Conservation (phyloP, 2,797 vertebrate genomes). For the Heteromormyrus szaboi region DNA sequence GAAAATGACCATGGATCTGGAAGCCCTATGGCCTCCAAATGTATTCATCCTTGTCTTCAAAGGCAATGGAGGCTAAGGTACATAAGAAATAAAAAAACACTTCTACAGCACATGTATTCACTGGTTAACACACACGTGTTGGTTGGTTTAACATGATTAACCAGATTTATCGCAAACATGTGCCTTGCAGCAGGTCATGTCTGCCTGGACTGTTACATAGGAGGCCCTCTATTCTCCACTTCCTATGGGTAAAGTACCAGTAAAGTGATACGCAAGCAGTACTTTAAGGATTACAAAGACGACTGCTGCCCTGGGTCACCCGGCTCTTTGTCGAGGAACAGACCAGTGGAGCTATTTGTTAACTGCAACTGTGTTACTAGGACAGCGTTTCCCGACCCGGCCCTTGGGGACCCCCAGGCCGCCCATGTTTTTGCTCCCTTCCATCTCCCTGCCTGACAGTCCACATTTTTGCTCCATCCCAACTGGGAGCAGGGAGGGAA, state of each 20-base stretch:
- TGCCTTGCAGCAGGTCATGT: background rate
- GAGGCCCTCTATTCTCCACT: background rate
- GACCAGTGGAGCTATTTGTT: background rate
- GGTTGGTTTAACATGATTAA: background rate
- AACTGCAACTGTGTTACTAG: constrained; percentile 1
- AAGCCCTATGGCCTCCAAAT: background rate
- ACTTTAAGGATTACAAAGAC: background rate
- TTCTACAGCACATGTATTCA: background rate
- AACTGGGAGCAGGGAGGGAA: background rate
- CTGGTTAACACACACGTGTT: background rate
- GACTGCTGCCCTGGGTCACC: background rate
- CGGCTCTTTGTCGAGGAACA: background rate
- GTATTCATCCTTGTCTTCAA: background rate
- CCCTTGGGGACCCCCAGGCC: background rate
- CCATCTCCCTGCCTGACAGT: background rate
- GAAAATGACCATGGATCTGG: background rate
- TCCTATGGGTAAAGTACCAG: background rate
- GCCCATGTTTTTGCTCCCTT: background rate
- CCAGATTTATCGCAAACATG: background rate
- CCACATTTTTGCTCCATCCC: background rate
- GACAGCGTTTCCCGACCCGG: background rate
- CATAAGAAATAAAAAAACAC: background rate
- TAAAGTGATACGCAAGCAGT: background rate
- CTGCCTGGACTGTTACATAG: background rate
- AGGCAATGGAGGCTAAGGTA: background rate